Conservation (phyloP, 2,797 vertebrate genomes). For the Chiroxiphia lanceolata region DNA sequence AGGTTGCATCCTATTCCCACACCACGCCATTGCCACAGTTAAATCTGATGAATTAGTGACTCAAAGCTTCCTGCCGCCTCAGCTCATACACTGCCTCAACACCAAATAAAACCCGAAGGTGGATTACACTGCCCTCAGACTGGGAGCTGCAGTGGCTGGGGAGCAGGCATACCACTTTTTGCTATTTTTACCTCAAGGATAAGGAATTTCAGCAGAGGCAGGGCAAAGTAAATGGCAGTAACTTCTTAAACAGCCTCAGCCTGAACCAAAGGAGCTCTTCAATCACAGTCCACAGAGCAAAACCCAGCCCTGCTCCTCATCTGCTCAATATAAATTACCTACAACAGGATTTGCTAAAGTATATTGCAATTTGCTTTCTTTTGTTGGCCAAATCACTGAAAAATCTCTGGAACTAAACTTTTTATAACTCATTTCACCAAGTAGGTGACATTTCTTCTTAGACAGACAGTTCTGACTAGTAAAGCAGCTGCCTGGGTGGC, state of each 20-base stretch:
- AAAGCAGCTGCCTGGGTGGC: neutral
- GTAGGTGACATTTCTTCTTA: neutral
- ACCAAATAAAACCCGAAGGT: neutral
- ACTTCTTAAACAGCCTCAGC: neutral
- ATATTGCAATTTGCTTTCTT: neutral
- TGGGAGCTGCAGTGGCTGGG: neutral
- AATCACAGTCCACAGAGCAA: neutral
- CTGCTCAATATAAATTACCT: neutral
- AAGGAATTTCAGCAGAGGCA: neutral
- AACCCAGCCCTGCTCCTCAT: neutral
- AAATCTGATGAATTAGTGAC: neutral
- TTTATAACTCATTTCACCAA: neutral
- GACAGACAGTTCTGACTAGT: neutral
- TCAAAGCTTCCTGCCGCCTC: fast-evolving
- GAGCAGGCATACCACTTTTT: neutral
- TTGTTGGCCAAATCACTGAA: neutral
- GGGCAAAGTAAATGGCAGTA: neutral
- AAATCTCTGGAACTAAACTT: neutral
- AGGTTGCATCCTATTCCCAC: neutral
- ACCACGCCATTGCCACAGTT: neutral
- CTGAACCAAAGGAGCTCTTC: neutral
- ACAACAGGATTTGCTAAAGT: neutral
- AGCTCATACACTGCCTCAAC: fast-evolving
- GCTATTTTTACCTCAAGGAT: neutral
- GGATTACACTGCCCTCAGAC: neutral